phyloP scores from a whole-genome alignment of 2,888 invertebrate genomes.

The Andrena fulva region DNA sequence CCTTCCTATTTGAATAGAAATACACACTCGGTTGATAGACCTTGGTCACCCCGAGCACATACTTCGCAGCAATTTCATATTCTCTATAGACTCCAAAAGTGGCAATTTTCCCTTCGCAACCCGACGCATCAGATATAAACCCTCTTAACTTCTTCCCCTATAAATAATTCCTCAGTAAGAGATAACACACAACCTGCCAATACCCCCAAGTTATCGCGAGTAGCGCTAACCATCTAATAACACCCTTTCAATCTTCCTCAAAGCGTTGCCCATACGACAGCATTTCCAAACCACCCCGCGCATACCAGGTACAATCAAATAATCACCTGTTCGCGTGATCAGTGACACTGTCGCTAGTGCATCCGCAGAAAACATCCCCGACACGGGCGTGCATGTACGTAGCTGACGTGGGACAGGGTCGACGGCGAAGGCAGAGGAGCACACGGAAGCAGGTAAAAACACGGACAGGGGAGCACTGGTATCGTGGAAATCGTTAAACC shows the following conservation, averaged over 20 bases:
- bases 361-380: conserved; percentile 6
- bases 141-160: neutral
- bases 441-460: conserved; percentile 34
- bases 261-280: neutral
- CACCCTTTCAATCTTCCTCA: neutral
- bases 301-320: neutral
- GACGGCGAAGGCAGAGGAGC: neutral
- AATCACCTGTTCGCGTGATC: conserved; percentile 1
- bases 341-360: conserved; percentile 22
- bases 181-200: neutral
- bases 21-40: too few species aligned
- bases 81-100: neutral
- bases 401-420: conserved; percentile 1
- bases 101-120: too few species aligned
- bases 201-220: neutral
- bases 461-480: neutral
- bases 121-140: neutral
- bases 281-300: neutral
- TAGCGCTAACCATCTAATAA: neutral
- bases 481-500: conserved; percentile 50
- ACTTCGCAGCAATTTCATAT: too few species aligned
- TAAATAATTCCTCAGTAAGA: neutral
- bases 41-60: too few species aligned
- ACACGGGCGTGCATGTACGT: neutral
- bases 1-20: too few species aligned